Evolutionary conservation across 2,888 invertebrate genomes (phyloP).

Genomic region (Caenorhabditis auriculariae): DNA sequence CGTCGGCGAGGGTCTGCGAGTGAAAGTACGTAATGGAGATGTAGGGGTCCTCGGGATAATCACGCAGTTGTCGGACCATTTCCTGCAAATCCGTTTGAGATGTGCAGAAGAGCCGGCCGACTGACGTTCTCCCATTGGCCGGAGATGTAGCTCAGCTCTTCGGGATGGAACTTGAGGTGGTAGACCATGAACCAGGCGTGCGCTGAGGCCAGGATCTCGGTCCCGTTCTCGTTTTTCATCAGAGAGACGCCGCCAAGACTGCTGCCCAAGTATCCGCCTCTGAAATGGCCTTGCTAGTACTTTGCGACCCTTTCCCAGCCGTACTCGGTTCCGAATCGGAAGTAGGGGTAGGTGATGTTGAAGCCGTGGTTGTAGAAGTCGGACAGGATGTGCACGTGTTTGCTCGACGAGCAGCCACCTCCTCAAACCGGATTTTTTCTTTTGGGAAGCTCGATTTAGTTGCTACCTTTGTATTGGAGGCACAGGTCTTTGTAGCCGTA

Average conservation of each 20-base stretch:
- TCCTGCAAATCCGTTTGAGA: constrained; percentile 40
- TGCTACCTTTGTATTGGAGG: constrained; percentile 47
- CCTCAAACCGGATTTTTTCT: constrained; percentile 9
- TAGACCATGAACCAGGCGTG: constrained; percentile 63
- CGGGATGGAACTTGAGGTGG: constrained; percentile 61
- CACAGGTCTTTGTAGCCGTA: constrained; percentile 60
- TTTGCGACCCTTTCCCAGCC: too few relatives aligned
- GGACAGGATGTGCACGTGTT: constrained; percentile 57
- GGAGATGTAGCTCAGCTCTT: constrained; percentile 56
- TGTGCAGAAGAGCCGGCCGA: not conserved
- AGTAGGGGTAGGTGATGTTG: constrained; percentile 61
- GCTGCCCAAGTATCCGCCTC: constrained; percentile 58
- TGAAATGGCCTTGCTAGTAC: constrained; percentile 19
- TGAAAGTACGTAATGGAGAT: constrained; percentile 62
- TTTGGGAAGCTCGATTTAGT: not conserved
- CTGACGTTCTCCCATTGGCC: constrained; percentile 57
- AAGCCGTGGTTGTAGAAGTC: constrained; percentile 56
- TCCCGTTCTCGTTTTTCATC: constrained; percentile 46
- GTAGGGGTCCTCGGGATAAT: constrained; percentile 50
- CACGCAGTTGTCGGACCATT: constrained; percentile 40
- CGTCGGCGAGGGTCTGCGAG: constrained; percentile 83
- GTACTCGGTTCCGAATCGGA: constrained; percentile 57
- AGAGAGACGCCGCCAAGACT: constrained; percentile 60
- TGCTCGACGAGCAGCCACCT: constrained; percentile 53
- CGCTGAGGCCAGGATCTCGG: constrained; percentile 46